phyloP scores from a whole-genome alignment of 2,888 invertebrate genomes.

The Caenorhabditis zanzibari region DNA sequence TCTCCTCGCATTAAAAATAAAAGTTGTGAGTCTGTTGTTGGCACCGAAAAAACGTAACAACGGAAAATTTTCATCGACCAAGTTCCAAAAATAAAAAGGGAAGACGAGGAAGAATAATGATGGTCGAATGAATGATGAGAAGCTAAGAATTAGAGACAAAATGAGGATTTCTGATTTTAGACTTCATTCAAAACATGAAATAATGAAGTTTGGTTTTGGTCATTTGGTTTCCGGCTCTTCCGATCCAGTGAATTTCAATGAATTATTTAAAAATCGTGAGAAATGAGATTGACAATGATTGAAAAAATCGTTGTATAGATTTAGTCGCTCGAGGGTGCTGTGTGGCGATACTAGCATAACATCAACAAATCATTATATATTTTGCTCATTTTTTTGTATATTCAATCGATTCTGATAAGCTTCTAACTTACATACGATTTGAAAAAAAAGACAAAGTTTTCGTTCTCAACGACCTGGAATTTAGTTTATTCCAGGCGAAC shows the following conservation, averaged over 20 bases:
- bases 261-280: background rate
- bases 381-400: too few relatives aligned
- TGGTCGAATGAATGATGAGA: background rate
- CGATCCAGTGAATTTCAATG: background rate
- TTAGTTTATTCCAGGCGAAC: too few relatives aligned
- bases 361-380: too few relatives aligned
- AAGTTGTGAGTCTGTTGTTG: constrained; percentile 13
- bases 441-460: too few relatives aligned
- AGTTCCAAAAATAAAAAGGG: background rate
- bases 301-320: too few relatives aligned
- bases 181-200: background rate
- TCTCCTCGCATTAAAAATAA: background rate
- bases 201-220: constrained; percentile 16
- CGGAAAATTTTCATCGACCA: background rate
- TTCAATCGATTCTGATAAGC: too few relatives aligned
- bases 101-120: constrained; percentile 2
- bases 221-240: constrained; percentile 10
- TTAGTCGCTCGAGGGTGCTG: too few relatives aligned
- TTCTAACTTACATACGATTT: too few relatives aligned
- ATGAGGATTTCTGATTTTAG: background rate
- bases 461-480: too few relatives aligned
- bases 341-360: too few relatives aligned
- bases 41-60: background rate
- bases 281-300: background rate
- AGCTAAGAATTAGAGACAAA: too few relatives aligned